phyloP scores from a whole-genome alignment of 2,797 vertebrate species.

The Phaenicophaeus curvirostris region DNA sequence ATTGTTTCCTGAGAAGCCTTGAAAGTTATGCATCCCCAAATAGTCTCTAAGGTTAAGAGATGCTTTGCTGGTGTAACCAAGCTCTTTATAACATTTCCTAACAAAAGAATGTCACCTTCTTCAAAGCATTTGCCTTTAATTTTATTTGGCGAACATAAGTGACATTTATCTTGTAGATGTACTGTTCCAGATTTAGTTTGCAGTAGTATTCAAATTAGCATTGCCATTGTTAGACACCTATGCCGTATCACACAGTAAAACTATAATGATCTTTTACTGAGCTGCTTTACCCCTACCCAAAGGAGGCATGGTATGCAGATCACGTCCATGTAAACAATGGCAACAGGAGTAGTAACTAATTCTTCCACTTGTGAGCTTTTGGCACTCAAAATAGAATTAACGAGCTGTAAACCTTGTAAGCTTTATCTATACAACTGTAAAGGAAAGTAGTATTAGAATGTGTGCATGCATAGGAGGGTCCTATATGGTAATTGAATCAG shows the following conservation, averaged over 20 bases:
- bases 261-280: not conserved
- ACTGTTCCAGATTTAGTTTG: not conserved
- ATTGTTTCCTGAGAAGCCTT: not conserved
- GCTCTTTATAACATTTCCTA: not conserved
- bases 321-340: not conserved
- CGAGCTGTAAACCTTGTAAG: not conserved
- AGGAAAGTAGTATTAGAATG: not conserved
- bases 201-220: not conserved
- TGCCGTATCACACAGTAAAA: not conserved
- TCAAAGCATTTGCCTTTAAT: not conserved
- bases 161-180: not conserved
- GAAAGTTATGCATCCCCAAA: not conserved
- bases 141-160: not conserved
- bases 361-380: not conserved
- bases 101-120: not conserved
- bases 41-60: not conserved
- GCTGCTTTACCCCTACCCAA: not conserved
- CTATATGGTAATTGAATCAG: not conserved
- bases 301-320: not conserved
- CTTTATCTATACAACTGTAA: not conserved
- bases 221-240: not conserved
- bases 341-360: not conserved
- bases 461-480: not conserved
- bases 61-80: not conserved
- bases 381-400: constrained; percentile 8